Evolutionary conservation across 2,888 invertebrate species (phyloP).

Genomic region (Xanthorhoe designata): DNA sequence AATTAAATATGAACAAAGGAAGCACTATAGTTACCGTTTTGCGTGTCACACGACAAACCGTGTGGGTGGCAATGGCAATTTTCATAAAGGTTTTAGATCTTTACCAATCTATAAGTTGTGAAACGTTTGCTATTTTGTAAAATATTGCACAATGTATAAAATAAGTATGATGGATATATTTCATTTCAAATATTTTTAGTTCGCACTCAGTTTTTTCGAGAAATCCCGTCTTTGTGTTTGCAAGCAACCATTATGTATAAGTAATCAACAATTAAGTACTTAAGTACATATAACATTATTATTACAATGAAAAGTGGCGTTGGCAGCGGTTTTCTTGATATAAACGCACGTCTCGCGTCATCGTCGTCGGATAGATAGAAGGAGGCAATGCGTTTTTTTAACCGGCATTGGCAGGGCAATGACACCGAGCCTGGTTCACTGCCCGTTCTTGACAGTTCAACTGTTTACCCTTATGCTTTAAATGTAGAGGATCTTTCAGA

Average conservation of each 20-base stretch:
- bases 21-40: slow-evolving; percentile 65
- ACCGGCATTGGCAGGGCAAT: slow-evolving; percentile 81
- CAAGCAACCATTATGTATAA: neutral
- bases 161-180: neutral
- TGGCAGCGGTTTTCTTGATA: slow-evolving; percentile 54
- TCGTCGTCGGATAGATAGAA: slow-evolving; percentile 70
- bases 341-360: slow-evolving; percentile 61
- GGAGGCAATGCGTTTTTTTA: slow-evolving; percentile 81
- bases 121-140: slow-evolving; percentile 3
- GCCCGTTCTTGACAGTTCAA: slow-evolving; percentile 86
- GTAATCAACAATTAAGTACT: slow-evolving; percentile 4
- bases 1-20: slow-evolving; percentile 76
- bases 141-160: neutral
- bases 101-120: slow-evolving; percentile 30
- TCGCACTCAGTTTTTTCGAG: neutral
- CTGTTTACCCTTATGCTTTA: slow-evolving; percentile 76
- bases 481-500: slow-evolving; percentile 73
- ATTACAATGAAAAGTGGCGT: slow-evolving; percentile 17
- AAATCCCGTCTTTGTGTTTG: neutral
- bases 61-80: slow-evolving; percentile 64
- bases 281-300: no score
- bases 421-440: slow-evolving; percentile 80
- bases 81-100: slow-evolving; percentile 43
- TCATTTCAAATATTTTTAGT: neutral
- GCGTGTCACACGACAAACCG: slow-evolving; percentile 71